Base-by-base conservation (phyloP, 30 jellyfish, hydroid and myxozoan genomes). In the Hydra vulgaris region DNA sequence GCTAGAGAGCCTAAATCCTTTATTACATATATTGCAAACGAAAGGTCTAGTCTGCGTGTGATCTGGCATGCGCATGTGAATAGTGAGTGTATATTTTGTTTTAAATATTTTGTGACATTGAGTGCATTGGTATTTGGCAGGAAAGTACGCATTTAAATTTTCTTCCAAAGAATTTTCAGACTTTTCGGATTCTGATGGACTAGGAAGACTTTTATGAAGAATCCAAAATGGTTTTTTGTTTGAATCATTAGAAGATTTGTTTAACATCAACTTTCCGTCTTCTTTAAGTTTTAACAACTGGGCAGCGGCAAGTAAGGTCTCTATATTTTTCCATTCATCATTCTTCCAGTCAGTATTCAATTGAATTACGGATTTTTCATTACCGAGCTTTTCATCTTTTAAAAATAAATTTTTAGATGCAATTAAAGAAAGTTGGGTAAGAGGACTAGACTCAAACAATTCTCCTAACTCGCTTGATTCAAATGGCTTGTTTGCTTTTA, bases 21-120 rank as follows among this genome's bases (percentile, higher is more conserved):
- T 94, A 54, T 96, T 96, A 80, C 99, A 94, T 0, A 95, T 83
- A 1, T 95, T 94, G 73, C 99, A 94, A 24, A 94, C 96, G 79
- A 94, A 94, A n/a, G 99, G 99, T 77, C 88, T 88, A 24, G 81
- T 70, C 55, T 89, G 81, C 24, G 99, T 94, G 77, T 94, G 99
- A 23, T 95, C 79, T 18, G 96, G 99, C 99, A 94, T 94, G 25
- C 83, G 81, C 19, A 89, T 90, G 81, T 94, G 99, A 17, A 88
- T 94, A 53, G 85, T 84, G 19, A 94, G 81, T 21, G 99, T 94
- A 85, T 88, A 87, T 70, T 84, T 88, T 17, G 99, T 87, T 69
- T 88, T 87, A 56, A 94, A 94, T 8, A 90, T 79, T 76, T 94
- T 94, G 80, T 81, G 95, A 73, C 99, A 94, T 27, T 94, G 95